Percentiles rank a stretch among this genome's conserved stretches.
Conservation (phyloP, 2,113 vertebrate species). For the Prunella fulvescens region DNA sequence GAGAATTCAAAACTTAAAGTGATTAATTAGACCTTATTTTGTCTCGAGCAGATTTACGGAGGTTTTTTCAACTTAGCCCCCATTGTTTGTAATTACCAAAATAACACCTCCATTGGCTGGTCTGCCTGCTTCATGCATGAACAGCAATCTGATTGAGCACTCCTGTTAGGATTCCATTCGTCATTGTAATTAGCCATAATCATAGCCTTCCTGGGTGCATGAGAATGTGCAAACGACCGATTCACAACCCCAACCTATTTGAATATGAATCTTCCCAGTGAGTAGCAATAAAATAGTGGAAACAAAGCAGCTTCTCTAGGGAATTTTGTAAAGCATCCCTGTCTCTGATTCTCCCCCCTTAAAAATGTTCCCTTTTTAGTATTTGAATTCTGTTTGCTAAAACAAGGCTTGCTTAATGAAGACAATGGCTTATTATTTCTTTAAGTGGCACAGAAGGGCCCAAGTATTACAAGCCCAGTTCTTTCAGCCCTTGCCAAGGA, state of each 20-base stretch:
- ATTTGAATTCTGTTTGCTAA: slow-evolving; percentile 81
- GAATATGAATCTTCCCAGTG: slow-evolving; percentile 87
- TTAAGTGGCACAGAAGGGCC: slow-evolving; percentile 82
- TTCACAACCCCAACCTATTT: slow-evolving; percentile 84
- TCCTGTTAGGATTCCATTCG: slow-evolving; percentile 80
- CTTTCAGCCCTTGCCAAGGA: slow-evolving; percentile 86
- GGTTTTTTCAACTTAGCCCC: slow-evolving; percentile 70
- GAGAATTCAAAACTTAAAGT: slow-evolving; percentile 74
- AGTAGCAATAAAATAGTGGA: slow-evolving; percentile 73
- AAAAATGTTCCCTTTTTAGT: slow-evolving; percentile 65
- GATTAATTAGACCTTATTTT: slow-evolving; percentile 83
- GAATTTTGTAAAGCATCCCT: slow-evolving; percentile 76
- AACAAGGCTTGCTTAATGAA: slow-evolving; percentile 85
- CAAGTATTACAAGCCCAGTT: slow-evolving; percentile 67
- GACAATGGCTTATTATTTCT: slow-evolving; percentile 87
- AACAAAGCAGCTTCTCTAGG: slow-evolving; percentile 84
- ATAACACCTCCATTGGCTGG: slow-evolving; percentile 76
- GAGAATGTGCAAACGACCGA: slow-evolving; percentile 82
- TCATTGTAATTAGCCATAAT: slow-evolving; percentile 91
- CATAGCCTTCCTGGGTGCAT: slow-evolving; percentile 81
- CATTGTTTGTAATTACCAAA: slow-evolving; percentile 78
- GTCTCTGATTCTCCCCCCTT: slow-evolving; percentile 44
- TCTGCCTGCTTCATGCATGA: slow-evolving; percentile 78
- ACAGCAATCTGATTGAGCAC: slow-evolving; percentile 83
- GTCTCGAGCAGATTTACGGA: slow-evolving; percentile 74